Percentiles rank a stretch among this genome's conserved stretches.
phyloP scores from a whole-genome alignment of 2,797 vertebrate genomes.

The Choloepus didactylus region DNA sequence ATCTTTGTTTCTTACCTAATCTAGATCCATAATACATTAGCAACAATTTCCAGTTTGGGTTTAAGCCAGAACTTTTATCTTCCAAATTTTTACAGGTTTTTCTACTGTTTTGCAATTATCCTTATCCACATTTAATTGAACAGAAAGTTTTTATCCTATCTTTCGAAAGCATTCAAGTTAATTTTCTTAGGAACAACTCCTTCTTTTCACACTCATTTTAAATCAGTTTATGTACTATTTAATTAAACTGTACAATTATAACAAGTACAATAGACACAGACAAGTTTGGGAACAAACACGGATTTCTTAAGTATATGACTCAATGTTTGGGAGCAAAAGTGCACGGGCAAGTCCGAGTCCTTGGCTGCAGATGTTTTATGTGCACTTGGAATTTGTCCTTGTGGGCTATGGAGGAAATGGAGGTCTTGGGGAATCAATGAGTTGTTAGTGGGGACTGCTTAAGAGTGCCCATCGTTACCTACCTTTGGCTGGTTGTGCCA shows the following conservation, averaged over 20 bases:
- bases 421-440: background rate
- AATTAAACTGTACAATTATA: background rate
- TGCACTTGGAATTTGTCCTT: background rate
- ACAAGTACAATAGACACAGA: background rate
- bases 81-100: background rate
- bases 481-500: background rate
- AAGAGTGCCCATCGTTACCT: background rate
- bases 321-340: background rate
- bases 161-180: background rate
- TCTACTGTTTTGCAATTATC: background rate
- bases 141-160: background rate
- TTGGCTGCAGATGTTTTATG: background rate
- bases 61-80: background rate
- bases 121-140: slow-evolving; percentile 1
- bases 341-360: background rate
- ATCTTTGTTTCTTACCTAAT: background rate
- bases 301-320: background rate
- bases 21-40: background rate
- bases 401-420: background rate
- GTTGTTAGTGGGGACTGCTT: background rate
- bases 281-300: background rate
- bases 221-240: background rate
- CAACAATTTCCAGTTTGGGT: background rate
- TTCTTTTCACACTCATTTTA: background rate
- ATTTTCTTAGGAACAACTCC: background rate